A percentile compares a stretch with the other conserved stretches of the same genome.
Evolutionary conservation across 2,888 invertebrate species (phyloP).

Genomic region (Erannis defoliaria): DNA sequence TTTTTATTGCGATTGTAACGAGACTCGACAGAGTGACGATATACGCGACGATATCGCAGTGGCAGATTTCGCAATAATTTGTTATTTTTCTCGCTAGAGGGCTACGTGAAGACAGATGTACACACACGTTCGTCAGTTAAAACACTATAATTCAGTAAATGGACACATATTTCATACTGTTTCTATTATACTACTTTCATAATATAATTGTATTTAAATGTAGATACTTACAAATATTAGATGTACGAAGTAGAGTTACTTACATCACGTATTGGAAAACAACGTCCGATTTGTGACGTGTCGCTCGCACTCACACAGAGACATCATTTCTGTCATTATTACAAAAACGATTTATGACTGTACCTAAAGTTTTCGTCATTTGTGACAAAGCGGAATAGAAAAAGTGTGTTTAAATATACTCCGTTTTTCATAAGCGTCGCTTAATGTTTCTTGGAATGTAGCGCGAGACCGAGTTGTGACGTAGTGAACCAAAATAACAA

Average conservation of each 20-base stretch:
- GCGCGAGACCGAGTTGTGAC: constrained; percentile 44
- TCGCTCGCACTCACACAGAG: constrained; percentile 8
- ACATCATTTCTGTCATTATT: constrained; percentile 48
- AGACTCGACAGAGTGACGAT: no score
- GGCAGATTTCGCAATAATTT: no score
- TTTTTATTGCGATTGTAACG: no score
- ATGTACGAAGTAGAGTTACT: constrained; percentile 5
- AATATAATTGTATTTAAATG: no score
- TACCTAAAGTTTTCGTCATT: constrained; percentile 34
- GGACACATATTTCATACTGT: no score
- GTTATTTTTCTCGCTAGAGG: no score
- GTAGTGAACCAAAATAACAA: constrained; percentile 40
- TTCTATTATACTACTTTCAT: no score
- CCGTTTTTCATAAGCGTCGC: constrained; percentile 56
- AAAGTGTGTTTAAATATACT: constrained; percentile 51
- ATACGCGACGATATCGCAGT: no score
- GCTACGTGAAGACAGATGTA: no score
- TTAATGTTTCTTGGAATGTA: constrained; percentile 61
- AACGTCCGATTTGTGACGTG: constrained; percentile 52
- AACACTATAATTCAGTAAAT: no score
- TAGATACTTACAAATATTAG: no score
- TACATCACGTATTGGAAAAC: constrained; percentile 46
- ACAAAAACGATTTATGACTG: constrained; percentile 41
- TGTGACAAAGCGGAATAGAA: constrained; percentile 57
- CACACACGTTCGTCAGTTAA: no score